A percentile compares a stretch with the other conserved stretches of the same genome.
phyloP scores from a whole-genome alignment of 2,113 vertebrate species.

The Leptocoma aspasia region DNA sequence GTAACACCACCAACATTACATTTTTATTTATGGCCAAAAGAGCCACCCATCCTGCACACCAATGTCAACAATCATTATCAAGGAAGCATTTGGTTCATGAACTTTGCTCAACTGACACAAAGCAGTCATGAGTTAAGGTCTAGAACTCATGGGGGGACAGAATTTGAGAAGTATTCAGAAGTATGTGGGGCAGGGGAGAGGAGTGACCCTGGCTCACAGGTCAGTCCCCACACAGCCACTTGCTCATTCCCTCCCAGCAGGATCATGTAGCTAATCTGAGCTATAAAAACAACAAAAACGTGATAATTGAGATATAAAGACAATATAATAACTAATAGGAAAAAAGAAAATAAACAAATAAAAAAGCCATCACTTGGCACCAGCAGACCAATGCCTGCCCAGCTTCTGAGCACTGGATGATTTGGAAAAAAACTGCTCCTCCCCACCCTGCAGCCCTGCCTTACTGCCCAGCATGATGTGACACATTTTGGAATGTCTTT shows the following conservation, averaged over 20 bases:
- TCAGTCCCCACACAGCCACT: not conserved
- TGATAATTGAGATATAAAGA: not conserved
- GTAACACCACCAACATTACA: rapidly evolving
- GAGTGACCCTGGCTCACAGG: not conserved
- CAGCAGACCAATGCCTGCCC: not conserved
- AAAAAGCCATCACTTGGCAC: not conserved
- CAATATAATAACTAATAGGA: not conserved
- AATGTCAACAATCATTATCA: not conserved
- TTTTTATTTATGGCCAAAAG: not conserved
- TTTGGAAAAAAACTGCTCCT: not conserved
- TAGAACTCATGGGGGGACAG: not conserved
- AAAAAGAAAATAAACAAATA: rapidly evolving
- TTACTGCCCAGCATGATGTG: rapidly evolving
- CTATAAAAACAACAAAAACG: not conserved
- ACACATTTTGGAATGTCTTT: rapidly evolving
- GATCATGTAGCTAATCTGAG: rapidly evolving
- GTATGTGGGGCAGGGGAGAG: not conserved
- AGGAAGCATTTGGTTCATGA: not conserved
- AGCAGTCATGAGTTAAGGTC: not conserved
- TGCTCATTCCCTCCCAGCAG: not conserved
- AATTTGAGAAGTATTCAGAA: not conserved
- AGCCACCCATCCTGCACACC: not conserved
- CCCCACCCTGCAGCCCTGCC: not conserved
- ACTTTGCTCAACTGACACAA: not conserved
- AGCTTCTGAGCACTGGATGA: not conserved